phyloP scores from a whole-genome alignment of 2,113 vertebrate species.

The Rhineura floridana region DNA sequence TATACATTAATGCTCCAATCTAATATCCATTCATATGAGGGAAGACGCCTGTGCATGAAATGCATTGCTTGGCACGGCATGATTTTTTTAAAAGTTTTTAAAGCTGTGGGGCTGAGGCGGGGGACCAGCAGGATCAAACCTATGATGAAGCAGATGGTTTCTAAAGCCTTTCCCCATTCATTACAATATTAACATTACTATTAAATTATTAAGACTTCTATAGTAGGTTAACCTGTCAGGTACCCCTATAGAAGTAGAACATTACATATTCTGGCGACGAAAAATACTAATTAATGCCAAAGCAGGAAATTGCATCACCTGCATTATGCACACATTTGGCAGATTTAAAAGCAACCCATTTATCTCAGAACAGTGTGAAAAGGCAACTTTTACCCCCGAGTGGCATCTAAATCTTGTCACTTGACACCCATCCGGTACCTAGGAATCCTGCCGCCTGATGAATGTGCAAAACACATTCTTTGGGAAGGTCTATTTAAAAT shows the following conservation, averaged over 20 bases:
- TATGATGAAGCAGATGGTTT: too few relatives aligned
- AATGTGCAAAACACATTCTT: not conserved
- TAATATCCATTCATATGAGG: too few relatives aligned
- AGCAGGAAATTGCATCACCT: not conserved
- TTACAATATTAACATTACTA: not conserved
- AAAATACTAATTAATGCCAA: not conserved
- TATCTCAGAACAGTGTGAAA: not conserved
- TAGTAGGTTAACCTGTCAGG: not conserved
- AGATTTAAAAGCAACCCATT: not conserved
- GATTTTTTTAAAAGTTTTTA: too few relatives aligned
- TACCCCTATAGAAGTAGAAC: too few relatives aligned
- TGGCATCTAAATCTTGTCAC: slow-evolving; percentile 15
- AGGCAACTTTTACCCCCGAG: not conserved
- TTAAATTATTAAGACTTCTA: not conserved
- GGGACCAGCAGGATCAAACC: too few relatives aligned
- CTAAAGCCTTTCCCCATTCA: too few relatives aligned
- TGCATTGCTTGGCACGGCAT: too few relatives aligned
- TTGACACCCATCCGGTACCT: not conserved
- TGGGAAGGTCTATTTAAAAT: not conserved
- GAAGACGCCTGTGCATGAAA: too few relatives aligned
- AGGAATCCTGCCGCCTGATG: not conserved
- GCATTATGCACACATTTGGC: not conserved
- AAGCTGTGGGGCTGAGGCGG: too few relatives aligned
- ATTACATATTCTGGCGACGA: too few relatives aligned
- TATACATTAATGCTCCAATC: too few relatives aligned